Base-by-base conservation (phyloP, 2,888 invertebrate species). In the Synergus laeviventris region DNA sequence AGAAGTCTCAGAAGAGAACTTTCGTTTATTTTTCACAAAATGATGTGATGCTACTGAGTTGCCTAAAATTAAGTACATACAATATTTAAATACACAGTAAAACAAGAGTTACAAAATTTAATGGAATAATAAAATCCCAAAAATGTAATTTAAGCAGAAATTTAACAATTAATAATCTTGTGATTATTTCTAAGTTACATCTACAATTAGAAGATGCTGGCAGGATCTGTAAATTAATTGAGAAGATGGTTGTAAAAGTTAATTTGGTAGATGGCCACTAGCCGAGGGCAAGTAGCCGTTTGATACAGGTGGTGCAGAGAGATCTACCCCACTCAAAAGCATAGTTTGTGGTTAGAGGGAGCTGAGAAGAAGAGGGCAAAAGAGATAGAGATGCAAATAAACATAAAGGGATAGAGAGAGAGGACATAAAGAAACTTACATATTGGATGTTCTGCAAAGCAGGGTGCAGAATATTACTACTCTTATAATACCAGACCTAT, bases 171-270 rank as follows among this genome's bases (percentile, higher is more conserved):
- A 62, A 86, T 82, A 85, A 85, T 82, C 80, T 81, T 80, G 80
- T 81, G 84, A 84, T 82, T 83, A 78, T 78, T 85, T 80, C 84
- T 89, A 88, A 89, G 88, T 89, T 88, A 89, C 87, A 85, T 86
- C 82, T 82, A 87, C 86, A 89, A 89, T 89, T 89, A 89, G 85
- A 85, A 83, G 83, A 84, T 83, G 78, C 84, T 81, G 84, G 80
- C 78, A 79, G 83, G 85, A 84, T 83, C 82, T 87, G 87, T 86
- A 89, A 89, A 89, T 89, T 89, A 89, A 89, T 89, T 88, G 87
- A 86, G 86, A 88, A 87, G 87, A 86, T 84, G 88, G 86, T 86
- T 87, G 88, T 89, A 88, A 89, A 89, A 89, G 88, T 89, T 89
- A 89, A 89, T 89, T 89, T 89, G 85, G 86, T 88, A 85, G 87